These are phyloP conservation scores for Stenodema calcarata DNA, from an alignment of 2,888 invertebrate species.

Conservation along the genomic window DNA sequence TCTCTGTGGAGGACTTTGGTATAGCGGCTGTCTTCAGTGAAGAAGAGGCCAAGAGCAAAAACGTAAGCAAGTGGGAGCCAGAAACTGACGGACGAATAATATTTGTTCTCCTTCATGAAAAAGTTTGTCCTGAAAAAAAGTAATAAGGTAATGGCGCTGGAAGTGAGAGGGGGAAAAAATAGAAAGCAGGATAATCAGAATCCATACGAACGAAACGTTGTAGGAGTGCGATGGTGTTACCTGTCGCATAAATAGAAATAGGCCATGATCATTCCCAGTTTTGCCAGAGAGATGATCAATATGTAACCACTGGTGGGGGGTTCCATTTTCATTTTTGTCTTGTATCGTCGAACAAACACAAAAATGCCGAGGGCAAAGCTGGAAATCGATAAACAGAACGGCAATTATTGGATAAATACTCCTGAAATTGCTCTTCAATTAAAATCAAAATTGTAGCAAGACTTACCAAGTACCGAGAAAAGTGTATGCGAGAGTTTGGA, in stretches of 20 bases:
- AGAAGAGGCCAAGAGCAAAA: slow-evolving; percentile 90
- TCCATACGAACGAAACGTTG: too few species aligned
- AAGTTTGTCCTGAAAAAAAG: slow-evolving; percentile 77
- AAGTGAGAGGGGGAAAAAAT: too few species aligned
- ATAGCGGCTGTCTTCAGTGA: slow-evolving; percentile 88
- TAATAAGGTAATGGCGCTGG: neutral
- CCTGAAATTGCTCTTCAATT: neutral
- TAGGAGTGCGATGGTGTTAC: too few species aligned
- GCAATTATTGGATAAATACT: neutral
- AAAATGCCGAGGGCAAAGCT: slow-evolving; percentile 59
- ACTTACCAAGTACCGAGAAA: slow-evolving; percentile 81
- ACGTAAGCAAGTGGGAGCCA: slow-evolving; percentile 95
- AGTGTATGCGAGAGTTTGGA: slow-evolving; percentile 85
- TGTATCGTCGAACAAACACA: slow-evolving; percentile 62
- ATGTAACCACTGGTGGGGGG: slow-evolving; percentile 61
- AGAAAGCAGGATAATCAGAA: too few species aligned
- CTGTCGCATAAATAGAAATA: slow-evolving; percentile 94
- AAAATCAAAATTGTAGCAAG: too few species aligned
- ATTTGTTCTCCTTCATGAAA: slow-evolving; percentile 99
- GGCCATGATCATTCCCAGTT: slow-evolving; percentile 84
- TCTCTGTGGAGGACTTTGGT: slow-evolving; percentile 84
- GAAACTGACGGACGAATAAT: slow-evolving; percentile 94
- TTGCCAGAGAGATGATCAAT: slow-evolving; percentile 74
- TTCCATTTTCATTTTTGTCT: slow-evolving; percentile 60
- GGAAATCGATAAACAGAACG: slow-evolving; percentile 52